Evolutionary conservation across 2,797 vertebrate genomes (phyloP), one percentile per base, ranked within the genome.

Genomic region (Argya squamiceps): DNA sequence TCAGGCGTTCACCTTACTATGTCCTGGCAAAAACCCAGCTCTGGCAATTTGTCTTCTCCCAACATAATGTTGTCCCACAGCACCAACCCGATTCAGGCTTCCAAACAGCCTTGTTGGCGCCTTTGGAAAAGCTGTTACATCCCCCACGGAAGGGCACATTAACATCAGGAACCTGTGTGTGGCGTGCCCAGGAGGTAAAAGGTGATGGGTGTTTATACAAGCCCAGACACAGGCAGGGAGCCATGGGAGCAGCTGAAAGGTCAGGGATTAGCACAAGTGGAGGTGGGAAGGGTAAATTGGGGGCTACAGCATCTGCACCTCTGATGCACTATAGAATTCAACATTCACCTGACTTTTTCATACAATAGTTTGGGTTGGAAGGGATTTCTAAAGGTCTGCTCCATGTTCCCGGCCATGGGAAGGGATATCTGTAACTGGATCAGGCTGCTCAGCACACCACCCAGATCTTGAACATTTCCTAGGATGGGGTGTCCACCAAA

Each of bases 1-100:
- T 32, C 76, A 85, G 91, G 96, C 63, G 0, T 94, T 90, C 91
- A 96, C 94, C 88, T 80, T 95, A 90, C 63, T 43, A 67, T 17
- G 32, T 79, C 85, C 77, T 96, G 96, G 91, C 79, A 29, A 2
- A 81, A 71, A 8, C 77, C 91, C 96, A 95, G 55, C 53, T 52
- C 47, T 75, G 32, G 59, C 19, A 58, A 95, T 96, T 84, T 91
- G 70, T 81, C 60, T 90, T 89, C 80, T 93, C 73, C 63, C 80
- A 84, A 23, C 18, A 0, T 70, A 90, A 88, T 8, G 12, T 11
- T 60, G 63, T 88, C 89, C 88, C 78, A 82, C 11, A 56, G 74
- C 56, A 69, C 67, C 92, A 86, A 52, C 0, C 3, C 67, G 64
- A 63, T 21, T 53, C 74, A n/a, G 67, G 63, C 34, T 84, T 92